Evolutionary conservation across 1,140 invertebrate genomes (phyloP), one percentile per base, ranked within the genome.

Genomic region (Saxidomus purpurata): DNA sequence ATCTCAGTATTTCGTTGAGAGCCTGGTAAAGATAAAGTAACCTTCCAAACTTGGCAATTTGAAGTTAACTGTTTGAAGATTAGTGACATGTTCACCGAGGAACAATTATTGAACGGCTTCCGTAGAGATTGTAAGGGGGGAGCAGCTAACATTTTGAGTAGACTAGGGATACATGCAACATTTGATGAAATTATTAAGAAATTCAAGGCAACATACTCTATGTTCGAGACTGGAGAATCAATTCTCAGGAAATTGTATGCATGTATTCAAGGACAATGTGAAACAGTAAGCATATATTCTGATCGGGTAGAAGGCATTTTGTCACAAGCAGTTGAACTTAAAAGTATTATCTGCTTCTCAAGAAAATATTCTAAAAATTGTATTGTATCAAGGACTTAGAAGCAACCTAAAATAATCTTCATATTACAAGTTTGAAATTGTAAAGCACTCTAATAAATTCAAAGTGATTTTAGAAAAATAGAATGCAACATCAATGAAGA

Each of bases 231-330:
- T 17, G 8, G 40, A 22, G 55, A 67, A 67, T 36, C 63, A 22
- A 85, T 85, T 17, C 13, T 85, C 28, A 71, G 36, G 28, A 77
- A 87, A n/a, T 71, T 87, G 11, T 87, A 77, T 38, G 40, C 47
- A 40, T 87, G 84, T 76, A 28, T 19, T 25, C 71, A 87, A 49
- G 19, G 34, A 40, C 36, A 25, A 40, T 1, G 22, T 43, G 84
- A 87, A 36, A 52, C 69, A 25, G 38, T 87, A 4, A 31, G 36
- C 6, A 9, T 11, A n/a, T 85, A 71, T 74, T 28, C 84, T 17
- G n/a, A 69, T 38, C 55, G 52, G n/a, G 11, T 87, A 9, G 69
- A 87, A 77, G 84, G 77, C n/a, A 36, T 76, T 1, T 87, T 76
- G 59, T 25, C 34, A n/a, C n/a, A n/a, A n/a, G n/a, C n/a, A n/a